These are phyloP conservation scores for Leucopsar rothschildi DNA, from an alignment of 2,113 vertebrate species.

Conservation along the genomic window DNA sequence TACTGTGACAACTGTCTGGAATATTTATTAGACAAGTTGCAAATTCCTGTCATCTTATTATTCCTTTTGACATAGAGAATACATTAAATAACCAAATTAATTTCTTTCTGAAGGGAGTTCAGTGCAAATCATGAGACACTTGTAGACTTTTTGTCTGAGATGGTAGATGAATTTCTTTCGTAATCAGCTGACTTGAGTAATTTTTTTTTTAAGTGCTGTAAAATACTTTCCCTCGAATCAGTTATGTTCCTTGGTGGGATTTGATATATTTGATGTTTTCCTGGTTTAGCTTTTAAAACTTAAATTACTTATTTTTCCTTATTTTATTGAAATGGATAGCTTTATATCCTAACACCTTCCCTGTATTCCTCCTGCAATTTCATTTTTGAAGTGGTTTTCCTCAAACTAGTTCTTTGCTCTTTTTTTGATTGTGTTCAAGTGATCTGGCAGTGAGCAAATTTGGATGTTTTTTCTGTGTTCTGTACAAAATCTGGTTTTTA, in stretches of 20 bases:
- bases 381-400: not conserved
- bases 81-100: not conserved
- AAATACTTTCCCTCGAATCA: not conserved
- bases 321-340: not conserved
- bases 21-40: not conserved
- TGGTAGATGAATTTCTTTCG: not conserved
- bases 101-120: not conserved
- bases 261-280: not conserved
- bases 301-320: not conserved
- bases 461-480: not conserved
- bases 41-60: not conserved
- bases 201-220: not conserved
- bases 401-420: not conserved
- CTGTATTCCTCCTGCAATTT: not conserved
- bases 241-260: not conserved
- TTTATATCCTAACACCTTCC: not conserved
- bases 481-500: not conserved
- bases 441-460: conserved; percentile 4
- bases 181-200: not conserved
- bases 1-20: not conserved
- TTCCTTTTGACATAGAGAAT: not conserved
- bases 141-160: not conserved
- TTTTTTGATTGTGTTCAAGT: not conserved
- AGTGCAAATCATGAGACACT: not conserved
- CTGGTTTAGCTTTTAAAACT: not conserved